Percentiles rank a stretch among this genome's conserved stretches.
These are phyloP conservation scores for Spialia ferax DNA, from an alignment of 2,888 invertebrate genomes.

Conservation along the genomic window DNA sequence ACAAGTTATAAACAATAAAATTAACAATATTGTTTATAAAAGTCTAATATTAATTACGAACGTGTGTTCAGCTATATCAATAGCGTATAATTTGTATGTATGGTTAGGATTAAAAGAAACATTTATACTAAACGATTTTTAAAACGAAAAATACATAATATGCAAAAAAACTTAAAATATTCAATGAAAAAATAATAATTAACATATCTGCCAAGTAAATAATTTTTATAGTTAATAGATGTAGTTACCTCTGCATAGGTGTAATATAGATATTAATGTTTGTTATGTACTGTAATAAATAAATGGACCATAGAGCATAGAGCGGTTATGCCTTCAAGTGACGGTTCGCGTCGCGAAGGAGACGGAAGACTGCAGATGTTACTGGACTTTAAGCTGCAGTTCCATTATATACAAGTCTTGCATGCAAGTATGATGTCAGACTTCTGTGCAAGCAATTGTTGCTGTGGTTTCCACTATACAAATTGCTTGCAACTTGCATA, in stretches of 20 bases:
- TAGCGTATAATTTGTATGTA: constrained; percentile 36
- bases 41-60: constrained; percentile 1
- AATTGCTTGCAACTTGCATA: too few relatives aligned
- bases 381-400: too few relatives aligned
- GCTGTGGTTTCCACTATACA: too few relatives aligned
- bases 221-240: constrained; percentile 60
- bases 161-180: constrained; percentile 24
- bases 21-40: not conserved
- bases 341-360: too few relatives aligned
- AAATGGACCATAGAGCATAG: constrained; percentile 54
- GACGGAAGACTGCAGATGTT: too few relatives aligned
- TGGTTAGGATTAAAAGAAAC: constrained; percentile 26
- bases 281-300: constrained; percentile 47
- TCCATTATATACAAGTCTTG: too few relatives aligned
- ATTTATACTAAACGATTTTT: constrained; percentile 42
- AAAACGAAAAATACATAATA: constrained; percentile 34
- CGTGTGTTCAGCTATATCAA: constrained; percentile 49
- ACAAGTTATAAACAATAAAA: not conserved
- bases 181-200: constrained; percentile 49
- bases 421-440: too few relatives aligned
- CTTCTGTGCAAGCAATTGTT: too few relatives aligned
- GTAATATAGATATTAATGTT: constrained; percentile 47
- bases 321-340: constrained; percentile 5
- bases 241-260: constrained; percentile 64
- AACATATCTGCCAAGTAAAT: constrained; percentile 68